Base-by-base conservation (phyloP, 2,888 invertebrate species). In the Acrocyrtus sp. region DNA sequence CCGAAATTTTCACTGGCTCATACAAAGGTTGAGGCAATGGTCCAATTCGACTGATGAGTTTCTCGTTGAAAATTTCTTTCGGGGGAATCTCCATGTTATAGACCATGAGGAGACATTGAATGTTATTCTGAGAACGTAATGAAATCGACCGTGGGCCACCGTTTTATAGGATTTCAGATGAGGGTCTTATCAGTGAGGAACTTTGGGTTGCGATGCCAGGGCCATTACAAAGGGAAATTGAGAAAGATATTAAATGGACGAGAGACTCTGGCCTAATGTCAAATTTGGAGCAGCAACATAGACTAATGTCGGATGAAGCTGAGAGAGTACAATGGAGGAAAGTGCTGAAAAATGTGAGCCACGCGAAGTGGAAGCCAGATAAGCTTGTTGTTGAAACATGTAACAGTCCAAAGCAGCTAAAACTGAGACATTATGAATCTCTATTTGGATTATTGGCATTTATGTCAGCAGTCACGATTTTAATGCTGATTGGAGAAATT, bases 81-180 rank as follows among this genome's bases (percentile, higher is more conserved):
- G 41, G 29, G 48, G 66, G 19, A 57, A 57, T 19, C 26, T 66
- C 1, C 66, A 57, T 24, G 10, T 66, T 12, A 47, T 66, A 50
- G 66, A 66, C 41, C 34, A 26, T 17, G 39, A 34, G 2, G 48
- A 39, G 8, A 26, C 57, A 8, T 57, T 66, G 41, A 24, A 57
- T 1, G 22, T 66, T 5, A 10, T 66, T 1, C 12, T 29, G 17
- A 47, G n/a, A 6, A 65, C 56, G n/a, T 26, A n/a, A 56, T 17
- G 47, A 29, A 22, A 29, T 3, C 4, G 24, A 22, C 2, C 41
- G 26, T 26, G 66, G 45, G 6, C 17, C 24, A 12, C 24, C 57
- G 5, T 43, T 39, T 0, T 66, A 66, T 50, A 66, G 41, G 26
- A 4, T 66, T 3, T 66, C 66, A 5, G 57, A 66, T 24, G 66